Percentiles rank a stretch among this genome's conserved stretches.
Evolutionary conservation across 2,888 invertebrate species (phyloP).

Genomic region (Azorinus chamasolen): DNA sequence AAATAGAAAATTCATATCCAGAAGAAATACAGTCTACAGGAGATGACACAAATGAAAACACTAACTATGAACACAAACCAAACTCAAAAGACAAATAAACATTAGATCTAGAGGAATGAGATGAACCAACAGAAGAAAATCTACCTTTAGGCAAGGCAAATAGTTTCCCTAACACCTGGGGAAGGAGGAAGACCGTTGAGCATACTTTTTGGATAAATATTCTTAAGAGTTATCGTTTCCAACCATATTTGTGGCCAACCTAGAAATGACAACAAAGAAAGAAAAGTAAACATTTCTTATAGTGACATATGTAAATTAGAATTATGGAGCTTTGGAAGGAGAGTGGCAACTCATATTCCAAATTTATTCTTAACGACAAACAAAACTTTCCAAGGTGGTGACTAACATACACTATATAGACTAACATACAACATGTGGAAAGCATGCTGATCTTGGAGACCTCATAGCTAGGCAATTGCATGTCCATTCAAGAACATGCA

Average conservation of each 20-base stretch:
- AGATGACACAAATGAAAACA: too few species aligned
- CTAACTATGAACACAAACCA: too few species aligned
- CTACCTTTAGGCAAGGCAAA: too few species aligned
- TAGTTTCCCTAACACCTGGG: conserved; percentile 9
- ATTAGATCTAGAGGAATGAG: too few species aligned
- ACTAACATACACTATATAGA: conserved; percentile 34
- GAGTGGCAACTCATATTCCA: conserved; percentile 35
- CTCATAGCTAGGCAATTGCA: conserved; percentile 12
- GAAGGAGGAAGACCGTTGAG: conserved; percentile 12
- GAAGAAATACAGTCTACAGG: too few species aligned
- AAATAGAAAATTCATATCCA: too few species aligned
- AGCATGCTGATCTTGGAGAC: conserved; percentile 11
- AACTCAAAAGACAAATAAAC: too few species aligned
- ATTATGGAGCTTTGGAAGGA: conserved; percentile 34
- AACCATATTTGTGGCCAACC: conserved; percentile 39
- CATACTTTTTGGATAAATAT: conserved; percentile 19
- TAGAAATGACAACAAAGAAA: conserved; percentile 16
- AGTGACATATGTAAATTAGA: conserved; percentile 37
- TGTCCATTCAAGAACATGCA: conserved; percentile 33
- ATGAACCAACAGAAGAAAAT: too few species aligned
- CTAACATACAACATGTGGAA: conserved; percentile 26
- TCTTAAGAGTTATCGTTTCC: conserved; percentile 40
- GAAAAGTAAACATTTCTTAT: conserved; percentile 22
- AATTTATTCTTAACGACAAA: conserved; percentile 56
- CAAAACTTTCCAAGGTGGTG: conserved; percentile 27